Base-by-base conservation (phyloP, 2,888 invertebrate genomes). In the Mechanitis messenoides region DNA sequence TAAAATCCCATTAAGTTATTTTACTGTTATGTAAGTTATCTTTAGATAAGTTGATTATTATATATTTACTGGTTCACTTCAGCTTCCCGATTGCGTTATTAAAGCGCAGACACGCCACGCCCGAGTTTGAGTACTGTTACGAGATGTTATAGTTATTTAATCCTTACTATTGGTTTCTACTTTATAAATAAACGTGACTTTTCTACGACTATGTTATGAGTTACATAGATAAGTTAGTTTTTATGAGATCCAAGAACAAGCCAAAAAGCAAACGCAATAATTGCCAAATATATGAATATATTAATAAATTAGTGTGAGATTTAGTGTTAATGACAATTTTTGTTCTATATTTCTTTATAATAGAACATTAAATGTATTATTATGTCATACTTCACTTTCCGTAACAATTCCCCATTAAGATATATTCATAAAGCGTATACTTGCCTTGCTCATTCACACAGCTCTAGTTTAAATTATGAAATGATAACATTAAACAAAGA, bases 401-500 rank as follows among this genome's bases (percentile, higher is more conserved):
- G 54, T 35, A 56, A 62, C 46, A 60, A 63, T 63, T 63, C 63
- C 62, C 61, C 55, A 61, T 63, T 66, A 60, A 58, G 55, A 35
- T 57, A 56, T 59, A 63, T 64, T 60, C 62, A 31, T 59, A 54
- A 68, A 63, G 62, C 60, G 55, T 59, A 57, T 59, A 55, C 65
- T 59, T 67, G 68, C 45, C 60, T 62, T 64, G 63, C 62, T 64
- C 53, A 60, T 66, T 66, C 59, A 60, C 57, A 58, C 33, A 53
- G 53, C 45, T 58, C 59, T 65, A 62, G 33, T 53, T 61, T 20
- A 53, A 31, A 53, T 67, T 64, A 59, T 45, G 68, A 65, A 68
- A 68, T 61, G 42, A 62, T 64, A 61, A 60, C 59, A 63, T 56
- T 55, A 60, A 64, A 68, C 59, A 66, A 62, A 65, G 63, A 61